A percentile compares a stretch with the other conserved stretches of the same genome.
phyloP scores from a whole-genome alignment of 2,888 invertebrate species.

The Cephus nigrinus region DNA sequence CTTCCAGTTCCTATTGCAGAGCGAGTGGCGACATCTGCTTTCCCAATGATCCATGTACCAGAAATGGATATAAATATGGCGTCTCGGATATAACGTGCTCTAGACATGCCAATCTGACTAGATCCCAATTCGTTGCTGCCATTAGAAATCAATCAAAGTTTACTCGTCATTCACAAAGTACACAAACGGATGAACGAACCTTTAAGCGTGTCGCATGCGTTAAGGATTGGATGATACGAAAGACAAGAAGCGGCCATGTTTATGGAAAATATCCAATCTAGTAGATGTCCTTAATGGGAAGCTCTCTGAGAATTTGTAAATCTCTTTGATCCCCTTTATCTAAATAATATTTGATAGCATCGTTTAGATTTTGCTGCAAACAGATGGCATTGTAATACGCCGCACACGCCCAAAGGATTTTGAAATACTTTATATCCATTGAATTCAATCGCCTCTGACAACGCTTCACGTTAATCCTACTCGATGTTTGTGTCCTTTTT shows the following conservation, averaged over 20 bases:
- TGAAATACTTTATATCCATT: too few species aligned
- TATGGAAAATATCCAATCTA: conserved; percentile 51
- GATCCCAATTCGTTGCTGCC: background rate
- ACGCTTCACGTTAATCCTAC: too few species aligned
- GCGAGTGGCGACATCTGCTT: conserved; percentile 11
- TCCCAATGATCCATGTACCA: background rate
- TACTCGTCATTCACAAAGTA: conserved; percentile 38
- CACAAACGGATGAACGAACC: conserved; percentile 31
- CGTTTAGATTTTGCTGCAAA: too few species aligned
- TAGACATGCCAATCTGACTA: background rate
- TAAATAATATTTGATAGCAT: too few species aligned
- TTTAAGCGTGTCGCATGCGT: conserved; percentile 15
- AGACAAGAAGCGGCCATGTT: conserved; percentile 50
- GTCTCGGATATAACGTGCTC: background rate
- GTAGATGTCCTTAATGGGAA: background rate
- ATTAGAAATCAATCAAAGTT: conserved; percentile 8
- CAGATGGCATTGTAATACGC: too few species aligned
- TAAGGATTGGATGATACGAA: conserved; percentile 44
- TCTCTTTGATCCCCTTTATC: too few species aligned
- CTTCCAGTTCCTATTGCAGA: conserved; percentile 12
- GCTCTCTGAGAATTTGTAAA: too few species aligned
- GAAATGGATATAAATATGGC: background rate
- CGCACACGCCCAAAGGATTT: too few species aligned
- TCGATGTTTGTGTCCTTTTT: too few species aligned
- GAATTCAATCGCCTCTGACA: too few species aligned